Evolutionary conservation across 2,797 vertebrate genomes (phyloP), one percentile per base, ranked within the genome.

Genomic region (Pseudochromis fuscus): DNA sequence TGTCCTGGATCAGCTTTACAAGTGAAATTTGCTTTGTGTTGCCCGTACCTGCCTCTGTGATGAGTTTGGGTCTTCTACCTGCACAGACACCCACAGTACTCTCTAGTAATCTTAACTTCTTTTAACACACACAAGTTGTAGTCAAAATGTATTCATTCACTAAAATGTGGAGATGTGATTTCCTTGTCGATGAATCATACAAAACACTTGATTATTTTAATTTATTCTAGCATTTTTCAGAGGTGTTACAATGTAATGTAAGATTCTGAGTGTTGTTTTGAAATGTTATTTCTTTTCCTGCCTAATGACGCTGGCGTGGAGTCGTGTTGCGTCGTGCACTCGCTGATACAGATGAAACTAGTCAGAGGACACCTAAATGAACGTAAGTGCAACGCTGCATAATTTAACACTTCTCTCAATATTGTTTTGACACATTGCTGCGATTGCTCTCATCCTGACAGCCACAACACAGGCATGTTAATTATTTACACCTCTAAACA

Each of bases 401-500:
- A 88, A 93, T 90, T 92, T 70, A 93, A 84, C 81, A 79, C 67
- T 78, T 79, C 67, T 79, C 73, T 91, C 76, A 84, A 90, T 91
- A 91, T 89, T 90, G 81, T 88, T 91, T 91, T 87, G 88, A 91
- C 85, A 82, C 69, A 63, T 75, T 62, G 82, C 81, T 66, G 75
- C 69, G 59, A 87, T 84, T 55, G 33, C 74, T 86, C 49, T n/a
- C 44, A 42, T 63, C 84, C 82, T 84, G 76, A 88, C 85, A 83
- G 68, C 74, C 79, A 58, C 78, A 85, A 86, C 71, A 83, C 67
- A 42, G 81, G 64, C 74, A 42, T 86, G 80, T 93, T 85, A 92
- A 93, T 88, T 91, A 92, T 92, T 93, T 72, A 93, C 78, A 10
- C 66, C 67, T 86, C 77, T 82, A 90, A 90, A 88, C 79, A 81